phyloP scores from a whole-genome alignment of 2,888 invertebrate genomes.

The Nasonia oneida region DNA sequence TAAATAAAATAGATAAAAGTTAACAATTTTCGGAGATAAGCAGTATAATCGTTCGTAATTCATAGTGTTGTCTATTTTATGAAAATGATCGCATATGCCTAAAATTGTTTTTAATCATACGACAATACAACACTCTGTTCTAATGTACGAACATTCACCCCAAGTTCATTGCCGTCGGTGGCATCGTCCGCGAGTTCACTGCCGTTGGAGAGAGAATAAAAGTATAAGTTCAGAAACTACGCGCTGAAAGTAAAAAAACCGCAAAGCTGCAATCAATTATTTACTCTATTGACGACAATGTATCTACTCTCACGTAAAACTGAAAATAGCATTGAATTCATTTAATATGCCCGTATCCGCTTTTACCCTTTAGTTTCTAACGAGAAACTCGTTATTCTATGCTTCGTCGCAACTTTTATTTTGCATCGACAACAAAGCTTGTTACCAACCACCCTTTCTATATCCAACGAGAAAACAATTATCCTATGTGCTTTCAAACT shows the following conservation, averaged over 20 bases:
- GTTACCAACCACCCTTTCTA: not conserved
- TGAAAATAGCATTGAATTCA: not conserved
- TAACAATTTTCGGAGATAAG: too few relatives aligned
- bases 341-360: not conserved
- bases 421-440: not conserved
- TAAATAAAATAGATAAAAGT: too few relatives aligned
- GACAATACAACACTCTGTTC: not conserved
- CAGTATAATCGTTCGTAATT: too few relatives aligned
- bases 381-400: not conserved
- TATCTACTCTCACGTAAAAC: not conserved
- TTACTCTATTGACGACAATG: not conserved
- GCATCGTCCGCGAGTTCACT: not conserved
- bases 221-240: not conserved
- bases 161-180: not conserved
- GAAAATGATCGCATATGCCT: too few relatives aligned
- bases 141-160: not conserved
- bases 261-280: not conserved
- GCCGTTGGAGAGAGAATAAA: not conserved
- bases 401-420: not conserved
- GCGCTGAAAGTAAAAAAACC: not conserved
- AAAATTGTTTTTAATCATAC: not conserved
- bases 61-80: too few relatives aligned
- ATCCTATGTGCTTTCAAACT: not conserved
- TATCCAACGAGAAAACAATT: not conserved
- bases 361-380: constrained; percentile 1